These are phyloP conservation scores for Centruroides sculpturatus DNA, from an alignment of 1,140 invertebrate species.

Conservation along the genomic window DNA sequence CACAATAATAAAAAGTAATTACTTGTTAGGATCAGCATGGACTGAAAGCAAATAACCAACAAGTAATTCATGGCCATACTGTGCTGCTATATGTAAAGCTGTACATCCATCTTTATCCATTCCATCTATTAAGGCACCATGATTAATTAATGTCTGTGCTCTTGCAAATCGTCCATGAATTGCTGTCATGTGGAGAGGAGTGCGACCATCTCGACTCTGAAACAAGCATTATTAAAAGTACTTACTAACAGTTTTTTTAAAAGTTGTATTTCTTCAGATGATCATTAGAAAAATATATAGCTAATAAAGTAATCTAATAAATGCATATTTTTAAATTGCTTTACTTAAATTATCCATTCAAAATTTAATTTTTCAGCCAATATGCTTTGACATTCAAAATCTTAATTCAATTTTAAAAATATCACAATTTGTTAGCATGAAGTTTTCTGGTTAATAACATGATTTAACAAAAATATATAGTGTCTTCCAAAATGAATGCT, in stretches of 20 bases:
- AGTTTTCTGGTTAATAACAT: too few relatives aligned
- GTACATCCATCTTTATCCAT: constrained; percentile 25
- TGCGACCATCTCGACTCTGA: constrained; percentile 41
- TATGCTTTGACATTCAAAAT: too few relatives aligned
- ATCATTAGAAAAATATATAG: too few relatives aligned
- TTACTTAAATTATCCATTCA: too few relatives aligned
- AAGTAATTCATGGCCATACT: constrained; percentile 38
- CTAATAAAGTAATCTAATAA: too few relatives aligned
- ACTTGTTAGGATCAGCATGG: constrained; percentile 39
- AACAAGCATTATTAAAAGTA: constrained; percentile 15
- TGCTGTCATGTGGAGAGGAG: constrained; percentile 49
- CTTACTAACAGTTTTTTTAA: neutral
- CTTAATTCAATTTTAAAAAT: too few relatives aligned
- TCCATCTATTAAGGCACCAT: constrained; percentile 7
- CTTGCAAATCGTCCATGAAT: constrained; percentile 47
- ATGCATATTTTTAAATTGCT: too few relatives aligned
- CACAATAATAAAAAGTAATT: constrained; percentile 7
- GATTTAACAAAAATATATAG: too few relatives aligned
- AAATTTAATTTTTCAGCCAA: too few relatives aligned
- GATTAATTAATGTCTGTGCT: constrained; percentile 41
- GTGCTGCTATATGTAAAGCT: constrained; percentile 42
- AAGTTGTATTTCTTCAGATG: neutral
- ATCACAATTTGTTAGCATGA: too few relatives aligned
- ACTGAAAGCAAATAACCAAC: constrained; percentile 35
- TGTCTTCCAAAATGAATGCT: too few relatives aligned